Conservation (phyloP, 1,140 invertebrate species). For the Triops cancriformis region DNA sequence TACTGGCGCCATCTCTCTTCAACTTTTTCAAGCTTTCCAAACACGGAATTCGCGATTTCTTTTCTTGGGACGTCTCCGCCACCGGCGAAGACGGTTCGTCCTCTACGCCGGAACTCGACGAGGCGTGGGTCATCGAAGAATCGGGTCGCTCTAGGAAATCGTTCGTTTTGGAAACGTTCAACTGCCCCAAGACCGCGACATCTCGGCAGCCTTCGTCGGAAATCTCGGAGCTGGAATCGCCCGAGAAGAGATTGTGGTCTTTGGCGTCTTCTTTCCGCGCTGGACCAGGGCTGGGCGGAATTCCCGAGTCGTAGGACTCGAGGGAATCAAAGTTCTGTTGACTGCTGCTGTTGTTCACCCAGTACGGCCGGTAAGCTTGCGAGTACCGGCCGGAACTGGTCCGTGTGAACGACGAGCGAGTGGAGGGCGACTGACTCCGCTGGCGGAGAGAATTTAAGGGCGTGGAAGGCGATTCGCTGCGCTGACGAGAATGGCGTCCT, state of each 20-base stretch:
- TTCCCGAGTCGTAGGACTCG: conserved; percentile 27
- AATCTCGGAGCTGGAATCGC: conserved; percentile 23
- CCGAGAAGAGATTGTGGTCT: background rate
- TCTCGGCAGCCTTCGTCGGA: conserved; percentile 24
- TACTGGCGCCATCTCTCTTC: no score
- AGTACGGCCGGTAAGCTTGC: conserved; percentile 26
- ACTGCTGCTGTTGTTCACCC: conserved; percentile 26
- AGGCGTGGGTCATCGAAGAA: conserved; percentile 33
- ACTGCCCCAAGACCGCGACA: background rate
- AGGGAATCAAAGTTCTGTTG: conserved; percentile 29
- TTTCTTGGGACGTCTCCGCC: background rate
- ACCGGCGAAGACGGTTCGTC: background rate
- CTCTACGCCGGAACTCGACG: conserved; percentile 23
- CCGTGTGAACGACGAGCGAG: conserved; percentile 23
- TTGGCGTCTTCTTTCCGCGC: conserved; percentile 16
- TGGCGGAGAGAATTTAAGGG: background rate
- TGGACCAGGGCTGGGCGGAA: conserved; percentile 30
- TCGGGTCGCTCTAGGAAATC: conserved; percentile 31
- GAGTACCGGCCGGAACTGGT: conserved; percentile 29
- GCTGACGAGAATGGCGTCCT: background rate
- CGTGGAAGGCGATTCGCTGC: conserved; percentile 22
- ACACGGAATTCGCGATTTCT: background rate
- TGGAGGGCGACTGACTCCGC: conserved; percentile 17
- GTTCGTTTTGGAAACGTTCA: conserved; percentile 23
- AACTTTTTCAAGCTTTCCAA: background rate